Base-by-base conservation (phyloP, 1,140 invertebrate species). In the Drosophila micromelanica region DNA sequence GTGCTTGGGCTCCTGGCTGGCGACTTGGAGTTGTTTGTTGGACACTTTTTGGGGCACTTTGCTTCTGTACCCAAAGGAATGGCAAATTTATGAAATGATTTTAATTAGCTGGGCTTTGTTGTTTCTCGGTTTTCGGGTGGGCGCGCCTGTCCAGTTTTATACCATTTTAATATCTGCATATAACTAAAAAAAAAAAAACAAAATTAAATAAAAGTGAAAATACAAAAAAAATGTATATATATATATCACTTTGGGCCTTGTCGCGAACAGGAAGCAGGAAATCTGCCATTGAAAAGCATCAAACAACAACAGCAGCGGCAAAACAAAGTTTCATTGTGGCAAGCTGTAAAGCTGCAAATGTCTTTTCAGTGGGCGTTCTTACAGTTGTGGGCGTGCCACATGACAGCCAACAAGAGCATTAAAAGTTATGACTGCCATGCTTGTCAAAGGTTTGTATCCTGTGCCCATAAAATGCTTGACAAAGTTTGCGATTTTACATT, bases 81-180 rank as follows among this genome's bases (percentile, higher is more conserved):
- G 81, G 81, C 46, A 85, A 86, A 86, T 87, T 87, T 87, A 76
- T 87, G 76, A 87, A 89, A 87, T 87, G 78, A 62, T 87, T 87
- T 87, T 87, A 87, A 87, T 86, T 87, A 86, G 82, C 82, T 76
- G 51, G 71, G 32, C 37, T 45, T 54, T 49, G 35, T 48, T 67
- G 11, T 23, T 43, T 55, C 51, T 52, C 59, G 30, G 46, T 46
- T 48, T 37, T 45, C 13, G 13, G 38, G 12, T 38, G 17, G 20
- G 12, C 6, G 45, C 11, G 13, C 23, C 64, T 80, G 80, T 71
- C 74, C 71, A 75, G 59, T 63, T 71, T 78, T 72, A 78, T 76
- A 57, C 45, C 64, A 57, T 73, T 87, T 87, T 82, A 76, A 76
- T 78, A 78, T 65, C 49, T 70, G 61, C 61, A 75, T 76, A 67